Percentiles rank a stretch among this genome's conserved stretches.
phyloP scores from a whole-genome alignment of 2,888 invertebrate genomes.

The Acrocyrtus sp. region DNA sequence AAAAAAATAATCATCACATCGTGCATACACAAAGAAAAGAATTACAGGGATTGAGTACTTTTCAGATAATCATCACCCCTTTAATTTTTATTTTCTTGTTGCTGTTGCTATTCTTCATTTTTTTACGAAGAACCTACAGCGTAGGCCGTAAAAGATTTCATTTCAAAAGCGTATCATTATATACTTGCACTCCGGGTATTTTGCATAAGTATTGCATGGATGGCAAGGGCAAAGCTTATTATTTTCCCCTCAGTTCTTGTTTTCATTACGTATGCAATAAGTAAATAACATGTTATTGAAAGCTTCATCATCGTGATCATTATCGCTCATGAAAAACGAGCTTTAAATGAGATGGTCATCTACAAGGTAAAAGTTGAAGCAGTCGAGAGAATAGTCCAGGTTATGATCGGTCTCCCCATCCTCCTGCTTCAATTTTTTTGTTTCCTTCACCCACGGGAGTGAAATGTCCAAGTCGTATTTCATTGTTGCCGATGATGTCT shows the following conservation, averaged over 20 bases:
- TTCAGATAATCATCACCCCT: constrained; percentile 15
- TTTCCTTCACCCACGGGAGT: too few relatives aligned
- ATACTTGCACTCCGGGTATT: constrained; percentile 1
- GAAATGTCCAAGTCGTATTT: too few relatives aligned
- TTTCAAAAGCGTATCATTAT: neutral
- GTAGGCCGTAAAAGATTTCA: neutral
- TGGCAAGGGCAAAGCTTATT: constrained; percentile 38
- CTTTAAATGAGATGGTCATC: constrained; percentile 35
- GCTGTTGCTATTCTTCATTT: too few relatives aligned
- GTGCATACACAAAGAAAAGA: constrained; percentile 4
- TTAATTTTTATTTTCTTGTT: constrained; percentile 1
- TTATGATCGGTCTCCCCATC: too few relatives aligned
- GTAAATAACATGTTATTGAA: constrained; percentile 51
- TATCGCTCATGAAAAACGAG: constrained; percentile 45
- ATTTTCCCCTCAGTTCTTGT: neutral
- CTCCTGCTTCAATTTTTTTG: too few relatives aligned
- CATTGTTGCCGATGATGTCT: too few relatives aligned
- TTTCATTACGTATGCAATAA: constrained; percentile 35
- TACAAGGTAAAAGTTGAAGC: too few relatives aligned
- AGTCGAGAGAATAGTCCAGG: too few relatives aligned
- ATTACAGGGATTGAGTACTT: constrained; percentile 20
- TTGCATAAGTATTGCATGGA: constrained; percentile 24
- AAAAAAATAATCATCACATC: neutral
- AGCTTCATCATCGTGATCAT: constrained; percentile 42
- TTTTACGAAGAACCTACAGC: neutral